Base-by-base conservation (phyloP, 2,888 invertebrate genomes). In the Leptinotarsa haldemani region DNA sequence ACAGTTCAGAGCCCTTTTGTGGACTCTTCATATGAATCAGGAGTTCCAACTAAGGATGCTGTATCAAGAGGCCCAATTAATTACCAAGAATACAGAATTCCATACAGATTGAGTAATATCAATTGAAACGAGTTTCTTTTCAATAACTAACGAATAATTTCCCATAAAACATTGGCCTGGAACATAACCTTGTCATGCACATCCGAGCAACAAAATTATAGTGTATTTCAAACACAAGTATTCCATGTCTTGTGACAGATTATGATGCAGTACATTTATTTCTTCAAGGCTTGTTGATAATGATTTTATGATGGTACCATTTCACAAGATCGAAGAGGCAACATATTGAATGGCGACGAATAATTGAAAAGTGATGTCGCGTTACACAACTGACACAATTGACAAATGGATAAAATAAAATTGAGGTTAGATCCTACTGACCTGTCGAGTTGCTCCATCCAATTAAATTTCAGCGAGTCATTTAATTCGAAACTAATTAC, bases 281-380 rank as follows among this genome's bases (percentile, higher is more conserved):
- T 40, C 61, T 40, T 61, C 61, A 61, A 61, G 61, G 61, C n/a
- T 40, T 61, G 30, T 40, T 61, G 61, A 61, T 61, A 61, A 61
- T 61, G 61, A 61, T 61, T 61, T 61, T 61, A 61, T 61, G 61
- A 61, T 61, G 61, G 61, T 61, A 61, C 30, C 18, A 61, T 61
- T 61, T 61, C 61, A 61, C 61, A 61, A 61, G 61, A 30, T 25
- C 61, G 61, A 61, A 61, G 40, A 61, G 18, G 61, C 61, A 61
- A 30, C 61, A 61, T 16, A 61, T 61, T 61, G 30, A 61, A 61
- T n/a, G n/a, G 61, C 61, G 25, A 16, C 25, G 25, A 61, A 40
- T 61, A 61, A 61, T 61, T 61, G 61, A 61, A 61, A 61, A 61
- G 30, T 61, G 61, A 61, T 61, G 61, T 61, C 40, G 30, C 40